Base-by-base conservation (phyloP, 2,113 vertebrate genomes). In the Amazona guildingii region DNA sequence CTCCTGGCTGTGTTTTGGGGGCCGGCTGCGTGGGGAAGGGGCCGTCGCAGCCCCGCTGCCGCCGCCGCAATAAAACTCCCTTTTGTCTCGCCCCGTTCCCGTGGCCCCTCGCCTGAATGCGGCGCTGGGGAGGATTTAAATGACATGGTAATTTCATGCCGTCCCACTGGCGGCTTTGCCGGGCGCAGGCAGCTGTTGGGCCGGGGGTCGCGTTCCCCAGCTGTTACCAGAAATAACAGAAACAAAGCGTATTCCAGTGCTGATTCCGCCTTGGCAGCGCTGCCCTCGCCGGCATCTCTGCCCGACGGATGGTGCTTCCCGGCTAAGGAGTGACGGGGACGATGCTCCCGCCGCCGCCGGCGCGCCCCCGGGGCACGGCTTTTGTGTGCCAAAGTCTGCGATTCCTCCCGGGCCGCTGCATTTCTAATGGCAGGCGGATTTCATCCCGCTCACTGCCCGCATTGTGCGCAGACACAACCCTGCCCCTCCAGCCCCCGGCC, bases 81-180 rank as follows among this genome's bases (percentile, higher is more conserved):
- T 95, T 96, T 96, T 95, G 92, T 97, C 77, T 95, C 18, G 4
- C 90, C 88, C 76, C 3, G 19, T 88, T 95, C 93, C 81, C 49
- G 78, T 18, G 95, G 94, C 90, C 85, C 75, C 92, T 91, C 37
- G 35, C 81, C 90, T 92, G 67, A 94, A 92, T 92, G 84, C 44
- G 37, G 82, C 67, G 63, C 79, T 78, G 86, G 91, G 16, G 77
- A 87, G 95, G 95, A 94, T 95, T 92, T 92, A 85, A 94, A 95
- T 96, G 97, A 92, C 95, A 94, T 91, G 95, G 95, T 96, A 93
- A 95, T 97, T 97, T 96, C 94, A 79, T 61, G 95, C 91, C 52
- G 74, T 84, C 92, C 85, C 92, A 93, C 67, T 55, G 78, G 62
- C 57, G 35, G 90, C 92, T 89, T 63, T 39, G 57, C 79, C 79